Evolutionary conservation across 2,113 vertebrate species (phyloP), one percentile per base, ranked within the genome.

Genomic region (Madoqua kirkii): DNA sequence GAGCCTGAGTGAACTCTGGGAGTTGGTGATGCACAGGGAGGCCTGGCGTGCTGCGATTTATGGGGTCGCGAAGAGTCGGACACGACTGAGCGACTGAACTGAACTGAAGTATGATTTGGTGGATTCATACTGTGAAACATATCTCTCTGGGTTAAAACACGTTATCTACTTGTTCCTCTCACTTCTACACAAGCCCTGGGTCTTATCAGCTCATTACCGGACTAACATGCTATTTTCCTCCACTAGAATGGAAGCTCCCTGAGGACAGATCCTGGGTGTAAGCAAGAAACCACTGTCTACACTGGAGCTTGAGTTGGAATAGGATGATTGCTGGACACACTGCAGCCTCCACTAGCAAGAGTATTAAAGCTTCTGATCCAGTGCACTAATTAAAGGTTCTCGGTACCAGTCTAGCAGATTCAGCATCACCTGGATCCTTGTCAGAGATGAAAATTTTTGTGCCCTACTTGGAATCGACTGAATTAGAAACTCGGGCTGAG

Each of bases 61-160:
- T n/a, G n/a, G n/a, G n/a, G n/a, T n/a, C n/a, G n/a, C n/a, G n/a
- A n/a, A n/a, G n/a, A n/a, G n/a, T n/a, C n/a, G n/a, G n/a, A n/a
- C n/a, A n/a, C n/a, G n/a, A n/a, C n/a, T n/a, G n/a, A n/a, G n/a
- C n/a, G n/a, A n/a, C n/a, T n/a, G n/a, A n/a, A n/a, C n/a, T n/a
- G n/a, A n/a, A n/a, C n/a, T n/a, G n/a, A n/a, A n/a, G n/a, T 60
- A 3, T 62, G 27, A 90, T 14, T 71, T 40, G 19, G 33, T 64
- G 14, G 31, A 33, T 33, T 87, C 62, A 67, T 50, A 59, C 7
- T 55, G 15, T 91, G 71, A 93, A 94, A 87, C 14, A n/a, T 27
- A 40, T 94, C 59, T 95, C 60, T 91, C 74, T 90, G 57, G 57
- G 21, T 82, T 89, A 74, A 82, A 96, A 83, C 21, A 86, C 92